Conservation (phyloP, 1,140 invertebrate genomes). For the Belonocnema kinseyi region DNA sequence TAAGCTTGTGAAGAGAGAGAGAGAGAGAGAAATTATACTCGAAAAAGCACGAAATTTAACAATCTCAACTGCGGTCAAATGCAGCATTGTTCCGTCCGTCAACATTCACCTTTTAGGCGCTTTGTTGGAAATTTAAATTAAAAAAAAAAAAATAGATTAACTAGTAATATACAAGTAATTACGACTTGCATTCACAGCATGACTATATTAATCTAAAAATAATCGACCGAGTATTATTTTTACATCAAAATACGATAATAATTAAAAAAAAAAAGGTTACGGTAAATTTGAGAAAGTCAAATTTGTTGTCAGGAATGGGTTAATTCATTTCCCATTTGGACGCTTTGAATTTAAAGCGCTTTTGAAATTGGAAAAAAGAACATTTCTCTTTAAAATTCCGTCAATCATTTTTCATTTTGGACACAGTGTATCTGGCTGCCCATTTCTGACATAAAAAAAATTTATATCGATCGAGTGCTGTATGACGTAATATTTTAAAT, state of each 20-base stretch:
- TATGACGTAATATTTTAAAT: slow-evolving; percentile 38
- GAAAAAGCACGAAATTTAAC: slow-evolving; percentile 32
- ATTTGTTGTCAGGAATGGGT: too few relatives aligned
- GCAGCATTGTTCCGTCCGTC: slow-evolving; percentile 56
- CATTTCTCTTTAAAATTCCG: too few relatives aligned
- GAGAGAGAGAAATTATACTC: slow-evolving; percentile 12
- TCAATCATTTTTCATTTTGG: not conserved
- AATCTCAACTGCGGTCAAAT: slow-evolving; percentile 28
- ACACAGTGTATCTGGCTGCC: not conserved
- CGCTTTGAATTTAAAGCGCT: too few relatives aligned
- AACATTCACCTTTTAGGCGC: slow-evolving; percentile 43
- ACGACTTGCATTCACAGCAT: slow-evolving; percentile 34
- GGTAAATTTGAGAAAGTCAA: slow-evolving; percentile 15
- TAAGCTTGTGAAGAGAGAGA: not conserved
- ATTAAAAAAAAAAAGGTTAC: slow-evolving; percentile 15
- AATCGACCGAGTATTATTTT: slow-evolving; percentile 74
- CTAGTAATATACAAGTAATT: slow-evolving; percentile 35
- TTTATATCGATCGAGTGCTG: not conserved
- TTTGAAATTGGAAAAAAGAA: too few relatives aligned
- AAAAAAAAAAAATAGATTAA: slow-evolving; percentile 37
- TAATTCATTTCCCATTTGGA: too few relatives aligned
- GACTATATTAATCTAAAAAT: slow-evolving; percentile 64
- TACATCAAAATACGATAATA: slow-evolving; percentile 52
- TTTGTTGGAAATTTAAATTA: slow-evolving; percentile 42
- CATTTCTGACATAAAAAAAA: slow-evolving; percentile 13